Evolutionary conservation across 2,797 vertebrate species (phyloP).

Genomic region (Basileuterus tristriatus): DNA sequence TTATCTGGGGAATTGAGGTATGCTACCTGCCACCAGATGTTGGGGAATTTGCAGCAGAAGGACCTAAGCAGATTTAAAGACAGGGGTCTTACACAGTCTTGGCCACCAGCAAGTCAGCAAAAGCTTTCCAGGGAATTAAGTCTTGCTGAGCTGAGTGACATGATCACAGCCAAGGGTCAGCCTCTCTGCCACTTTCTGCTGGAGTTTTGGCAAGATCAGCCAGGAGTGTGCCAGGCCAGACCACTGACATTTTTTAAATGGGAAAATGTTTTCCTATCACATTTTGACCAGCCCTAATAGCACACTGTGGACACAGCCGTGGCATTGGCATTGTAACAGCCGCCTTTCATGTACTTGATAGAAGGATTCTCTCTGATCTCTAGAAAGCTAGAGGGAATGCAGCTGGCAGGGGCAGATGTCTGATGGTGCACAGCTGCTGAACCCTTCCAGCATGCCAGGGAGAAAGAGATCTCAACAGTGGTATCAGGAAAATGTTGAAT

Average conservation of each 20-base stretch:
- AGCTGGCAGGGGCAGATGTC: not conserved
- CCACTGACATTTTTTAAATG: fast-evolving
- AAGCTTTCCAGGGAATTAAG: not conserved
- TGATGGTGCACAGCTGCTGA: not conserved
- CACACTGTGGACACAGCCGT: not conserved
- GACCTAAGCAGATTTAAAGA: not conserved
- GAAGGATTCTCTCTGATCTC: not conserved
- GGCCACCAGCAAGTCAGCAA: not conserved
- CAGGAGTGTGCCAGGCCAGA: not conserved
- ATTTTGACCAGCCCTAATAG: not conserved
- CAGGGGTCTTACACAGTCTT: not conserved
- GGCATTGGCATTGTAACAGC: not conserved
- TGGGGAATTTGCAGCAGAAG: not conserved
- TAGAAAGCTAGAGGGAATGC: not conserved
- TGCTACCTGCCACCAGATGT: not conserved
- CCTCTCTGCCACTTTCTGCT: not conserved
- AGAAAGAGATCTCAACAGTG: not conserved
- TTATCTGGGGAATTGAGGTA: not conserved
- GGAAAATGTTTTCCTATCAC: not conserved
- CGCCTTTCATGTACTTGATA: not conserved
- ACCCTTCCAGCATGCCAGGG: not conserved
- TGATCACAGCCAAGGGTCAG: not conserved
- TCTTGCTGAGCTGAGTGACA: not conserved
- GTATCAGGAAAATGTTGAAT: fast-evolving
- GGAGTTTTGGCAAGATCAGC: not conserved